Base-by-base conservation (phyloP, 2,888 invertebrate species). In the Lithophane ornitopus region DNA sequence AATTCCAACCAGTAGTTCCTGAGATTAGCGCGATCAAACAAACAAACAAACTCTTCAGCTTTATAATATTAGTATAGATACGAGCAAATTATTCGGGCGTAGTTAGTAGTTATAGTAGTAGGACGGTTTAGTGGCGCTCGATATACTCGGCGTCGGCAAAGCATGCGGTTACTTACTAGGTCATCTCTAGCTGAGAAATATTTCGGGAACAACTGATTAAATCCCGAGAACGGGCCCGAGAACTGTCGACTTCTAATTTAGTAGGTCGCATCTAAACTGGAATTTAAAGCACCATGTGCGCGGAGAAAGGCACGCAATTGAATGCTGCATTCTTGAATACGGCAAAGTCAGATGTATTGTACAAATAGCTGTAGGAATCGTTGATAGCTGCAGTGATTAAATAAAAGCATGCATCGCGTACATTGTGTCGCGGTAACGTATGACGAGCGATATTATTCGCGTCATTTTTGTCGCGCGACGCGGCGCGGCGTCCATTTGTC, bases 401-500 rank as follows among this genome's bases (percentile, higher is more conserved):
- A 81, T 74, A 65, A 73, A 71, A 73, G 69, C 78, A 63, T 74
- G 78, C 74, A 78, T 76, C 71, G 67, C 65, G 69, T 41, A 72
- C 78, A 81, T 86, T 85, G 88, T 85, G 65, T n/a, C 54, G 46
- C 41, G 70, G 74, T 84, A 85, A 88, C 86, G 82, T 67, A 81
- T 72, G 76, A 65, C 70, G 76, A 78, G 78, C 71, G 78, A 82
- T 85, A 87, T 87, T 82, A 87, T 82, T 84, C 70, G 80, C 75
- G 74, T 81, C 81, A 81, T 82, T 82, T 78, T 87, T 82, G 76
- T 71, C 75, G 71, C 77, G 71, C 54, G 67, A 69, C 78, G 62
- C 70, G 16, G 39, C 81, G 71, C 70, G 74, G 44, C 87, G 78
- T 82, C 86, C 86, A 87, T 88, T 87, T 81, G 77, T 87, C 81